Evolutionary conservation across 2,888 invertebrate genomes (phyloP), one percentile per base, ranked within the genome.

Genomic region (Ectobius pallidus): DNA sequence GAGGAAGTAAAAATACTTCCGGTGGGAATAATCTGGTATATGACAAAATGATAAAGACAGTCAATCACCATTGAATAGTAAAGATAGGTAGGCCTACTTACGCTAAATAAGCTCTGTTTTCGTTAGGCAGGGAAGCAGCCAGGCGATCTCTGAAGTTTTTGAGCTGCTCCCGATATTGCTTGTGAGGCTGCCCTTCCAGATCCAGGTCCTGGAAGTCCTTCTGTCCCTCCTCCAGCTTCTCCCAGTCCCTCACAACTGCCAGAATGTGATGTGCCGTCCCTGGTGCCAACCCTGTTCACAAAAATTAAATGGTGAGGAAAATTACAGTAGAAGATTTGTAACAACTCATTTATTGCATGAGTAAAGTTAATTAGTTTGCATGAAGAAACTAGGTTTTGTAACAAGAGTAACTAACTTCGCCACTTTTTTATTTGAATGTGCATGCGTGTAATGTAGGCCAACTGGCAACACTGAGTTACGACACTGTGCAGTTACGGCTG

Each of bases 201-300:
- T 52, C 73, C 25, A 72, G 20, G 32, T 74, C 74, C 18, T 49
- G 55, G 58, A 49, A 69, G 32, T 55, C 65, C 11, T 39, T 25
- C 18, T 73, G 70, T 3, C 62, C 78, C 34, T 78, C 79, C 49
- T 77, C 77, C 75, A 77, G 77, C 78, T 77, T 76, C 69, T 80
- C 79, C 78, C 79, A 81, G 71, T 83, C 81, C 75, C 84, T 78
- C 55, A 80, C 77, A 44, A 83, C 79, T 61, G 79, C 81, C 32
- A 84, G 76, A 73, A 84, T 81, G 75, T 81, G 83, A 16, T 76
- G 72, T 20, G 75, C 74, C 3, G 75, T 75, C 3, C 79, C 79
- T 27, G 78, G 77, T 32, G 78, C 77, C 6, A 80, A 73, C 25
- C 78, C 80, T 80, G 76, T 9, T 46, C n/a, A n/a, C n/a, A n/a